Evolutionary conservation across 2,888 invertebrate genomes (phyloP), one percentile per base, ranked within the genome.

Genomic region (Nineta flava): DNA sequence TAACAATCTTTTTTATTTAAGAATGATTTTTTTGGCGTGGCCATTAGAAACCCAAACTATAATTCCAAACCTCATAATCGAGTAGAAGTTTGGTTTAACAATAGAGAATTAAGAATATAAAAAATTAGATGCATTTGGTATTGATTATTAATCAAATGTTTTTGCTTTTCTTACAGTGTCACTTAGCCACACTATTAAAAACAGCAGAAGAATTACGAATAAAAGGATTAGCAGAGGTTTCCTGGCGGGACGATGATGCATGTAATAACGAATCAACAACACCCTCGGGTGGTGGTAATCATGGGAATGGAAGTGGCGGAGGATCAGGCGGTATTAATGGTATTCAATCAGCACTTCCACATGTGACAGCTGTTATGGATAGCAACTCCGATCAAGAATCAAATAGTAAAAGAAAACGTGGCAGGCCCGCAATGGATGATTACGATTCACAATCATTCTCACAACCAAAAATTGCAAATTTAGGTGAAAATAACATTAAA

Each of bases 131-230:
- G n/a, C n/a, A n/a, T n/a, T n/a, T n/a, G n/a, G n/a, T n/a, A 26
- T 7, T 26, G 7, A 26, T 26, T 26, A 7, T 26, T 26, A 6
- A 26, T 7, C 4, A 26, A 26, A 26, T 26, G 4, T 3, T 5
- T 7, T 43, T 32, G 42, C 50, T 53, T 40, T 50, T 13, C 53
- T 72, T 71, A 16, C 70, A 92, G 88, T 85, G 87, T 53, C 87
- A 90, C 62, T 68, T 93, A 57, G 84, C 88, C 19, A 87, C 90
- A 17, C 70, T 93, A 52, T 67, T 93, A 60, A 91, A 91, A 71
- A 92, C 92, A 48, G 93, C 93, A 0, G 92, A 93, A 66, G 90
- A 91, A 65, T 73, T 93, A 17, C 80, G 87, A 64, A 90, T 93
- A 60, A 93, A 93, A 68, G 93, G 92, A 0, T 71, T 92, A 48